Base-by-base conservation (phyloP, 1,140 invertebrate genomes). In the Sycophaga agraensis region DNA sequence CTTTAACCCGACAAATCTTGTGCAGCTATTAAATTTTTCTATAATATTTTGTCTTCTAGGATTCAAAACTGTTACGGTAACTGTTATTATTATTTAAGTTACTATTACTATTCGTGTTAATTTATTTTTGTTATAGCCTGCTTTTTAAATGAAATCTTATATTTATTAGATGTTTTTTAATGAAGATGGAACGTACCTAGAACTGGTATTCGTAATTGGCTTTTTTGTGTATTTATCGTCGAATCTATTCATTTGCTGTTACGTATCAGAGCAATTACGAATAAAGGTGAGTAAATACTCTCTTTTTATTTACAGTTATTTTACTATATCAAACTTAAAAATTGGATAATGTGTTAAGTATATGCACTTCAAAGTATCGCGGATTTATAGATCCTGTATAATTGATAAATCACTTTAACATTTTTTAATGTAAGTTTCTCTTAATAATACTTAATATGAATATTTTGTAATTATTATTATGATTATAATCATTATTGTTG, bases 231-330 rank as follows among this genome's bases (percentile, higher is more conserved):
- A 43, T 43, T 43, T 43, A 43, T 43, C 42, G 2, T 22, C 7
- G 21, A 49, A 66, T 58, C 42, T 66, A 9, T 68, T 48, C 17
- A 50, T 65, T 21, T 66, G 59, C 31, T 68, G 67, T 21, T 68
- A 59, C 21, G 49, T 60, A 6, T 59, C 65, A 14, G 65, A 69
- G 53, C 45, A 51, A 43, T 43, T 68, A n/a, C 37, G 56, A 16
- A 22, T 21, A 39, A 46, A 68, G 53, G 65, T 66, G 26, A 50
- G 17, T 22, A 51, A n/a, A n/a, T n/a, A n/a, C n/a, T n/a, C n/a
- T n/a, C n/a, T n/a, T n/a, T n/a, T n/a, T n/a, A n/a, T n/a, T n/a
- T n/a, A n/a, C n/a, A n/a, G n/a, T n/a, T n/a, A n/a, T n/a, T n/a
- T n/a, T n/a, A n/a, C n/a, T n/a, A n/a, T n/a, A n/a, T n/a, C n/a